A percentile compares a stretch with the other conserved stretches of the same genome.
phyloP scores from a whole-genome alignment of 2,888 invertebrate species.

The Aphodius granarius region DNA sequence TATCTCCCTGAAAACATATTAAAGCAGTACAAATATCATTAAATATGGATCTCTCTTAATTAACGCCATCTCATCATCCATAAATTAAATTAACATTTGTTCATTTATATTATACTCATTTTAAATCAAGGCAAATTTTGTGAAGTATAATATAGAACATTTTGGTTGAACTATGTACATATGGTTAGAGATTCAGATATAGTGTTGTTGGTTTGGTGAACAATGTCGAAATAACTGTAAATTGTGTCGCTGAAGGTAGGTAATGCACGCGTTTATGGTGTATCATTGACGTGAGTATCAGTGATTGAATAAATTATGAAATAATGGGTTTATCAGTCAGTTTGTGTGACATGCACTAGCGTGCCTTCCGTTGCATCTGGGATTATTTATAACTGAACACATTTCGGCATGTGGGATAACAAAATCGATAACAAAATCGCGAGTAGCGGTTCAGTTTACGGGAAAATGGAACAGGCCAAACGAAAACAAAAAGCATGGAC shows the following conservation, averaged over 20 bases:
- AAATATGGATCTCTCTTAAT: background rate
- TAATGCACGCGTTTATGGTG: background rate
- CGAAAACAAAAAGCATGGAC: background rate
- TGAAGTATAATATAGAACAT: no score
- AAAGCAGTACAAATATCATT: background rate
- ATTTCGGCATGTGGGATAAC: constrained; percentile 1
- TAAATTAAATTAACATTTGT: no score
- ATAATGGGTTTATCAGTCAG: constrained; percentile 6
- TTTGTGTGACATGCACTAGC: no score
- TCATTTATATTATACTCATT: no score
- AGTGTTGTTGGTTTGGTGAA: background rate
- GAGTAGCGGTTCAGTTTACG: constrained; percentile 1
- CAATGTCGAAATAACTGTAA: background rate
- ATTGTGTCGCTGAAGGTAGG: background rate
- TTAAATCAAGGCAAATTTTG: no score
- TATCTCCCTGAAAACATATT: background rate
- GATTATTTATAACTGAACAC: constrained; percentile 7
- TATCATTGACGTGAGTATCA: background rate
- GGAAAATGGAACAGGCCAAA: background rate
- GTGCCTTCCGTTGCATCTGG: background rate
- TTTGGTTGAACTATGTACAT: no score
- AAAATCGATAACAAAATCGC: background rate
- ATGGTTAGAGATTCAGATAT: no score
- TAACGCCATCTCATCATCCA: no score
- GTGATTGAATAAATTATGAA: constrained; percentile 9